Evolutionary conservation across 2,797 vertebrate species (phyloP), one percentile per base, ranked within the genome.

Genomic region (Enteromius anoplus): DNA sequence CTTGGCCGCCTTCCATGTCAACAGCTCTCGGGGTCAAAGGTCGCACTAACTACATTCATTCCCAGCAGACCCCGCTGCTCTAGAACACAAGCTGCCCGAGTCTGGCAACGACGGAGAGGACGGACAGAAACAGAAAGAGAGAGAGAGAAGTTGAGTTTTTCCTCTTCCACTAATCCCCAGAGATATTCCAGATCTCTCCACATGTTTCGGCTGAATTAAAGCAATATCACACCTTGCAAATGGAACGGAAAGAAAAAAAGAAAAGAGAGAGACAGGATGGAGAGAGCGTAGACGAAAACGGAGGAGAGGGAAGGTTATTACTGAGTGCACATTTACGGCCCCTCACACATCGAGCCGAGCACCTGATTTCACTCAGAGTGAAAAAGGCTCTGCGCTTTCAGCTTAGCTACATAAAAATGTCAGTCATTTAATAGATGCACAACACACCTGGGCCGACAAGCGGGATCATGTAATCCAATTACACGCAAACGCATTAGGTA

Each of bases 1-100:
- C 94, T 96, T 98, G 97, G 97, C 97, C 93, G 90, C 94, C 96
- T 95, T 98, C 97, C 97, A 98, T 96, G 95, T 97, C 96, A 97
- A 98, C 97, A 98, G 96, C 96, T 97, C 96, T 94, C 93, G 87
- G 95, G 97, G 97, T 98, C 96, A 97, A 93, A 96, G 98, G 98
- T 97, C 97, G 97, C 96, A 96, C 97, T 97, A 98, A 98, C 97
- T 98, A 97, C 98, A 98, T 98, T 97, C 97, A 99, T 98, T 99
- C 97, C 96, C 97, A 98, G 97, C 95, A 98, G 97, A 98, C 96
- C 95, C 95, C 91, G 92, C 82, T 89, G 96, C 96, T 97, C 96
- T 93, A 96, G 91, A 96, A 97, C 96, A 96, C 96, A 97, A 94
- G 94, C 96, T 95, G 96, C 96, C 93, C 66, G 76, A 85, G 85